Conservation (phyloP, 2,113 vertebrate species). For the Xenus cinereus region DNA sequence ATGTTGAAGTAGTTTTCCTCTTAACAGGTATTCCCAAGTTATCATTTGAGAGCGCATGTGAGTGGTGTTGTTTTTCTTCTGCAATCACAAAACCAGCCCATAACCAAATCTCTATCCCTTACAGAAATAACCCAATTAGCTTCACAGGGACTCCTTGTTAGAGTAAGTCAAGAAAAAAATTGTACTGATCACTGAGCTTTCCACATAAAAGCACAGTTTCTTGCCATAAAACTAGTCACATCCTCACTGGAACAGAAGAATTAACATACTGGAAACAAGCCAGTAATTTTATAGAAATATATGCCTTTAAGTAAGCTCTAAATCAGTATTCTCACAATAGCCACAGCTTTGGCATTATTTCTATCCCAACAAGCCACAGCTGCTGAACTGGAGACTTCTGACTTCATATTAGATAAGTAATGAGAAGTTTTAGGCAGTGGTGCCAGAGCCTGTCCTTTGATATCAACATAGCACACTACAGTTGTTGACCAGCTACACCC, state of each 20-base stretch:
- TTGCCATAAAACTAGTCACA: slow-evolving; percentile 23
- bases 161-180: not conserved
- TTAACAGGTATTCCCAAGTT: not conserved
- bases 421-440: not conserved
- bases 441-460: slow-evolving; percentile 13
- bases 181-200: not conserved
- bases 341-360: not conserved
- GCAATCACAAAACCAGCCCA: not conserved
- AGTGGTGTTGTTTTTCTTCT: not conserved
- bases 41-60: not conserved
- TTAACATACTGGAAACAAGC: slow-evolving; percentile 34
- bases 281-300: slow-evolving; percentile 20
- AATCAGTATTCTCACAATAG: not conserved
- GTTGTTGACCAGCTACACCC: not conserved
- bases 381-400: slow-evolving; percentile 19
- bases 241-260: slow-evolving; percentile 27
- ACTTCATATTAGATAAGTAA: slow-evolving; percentile 18
- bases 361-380: slow-evolving; percentile 29
- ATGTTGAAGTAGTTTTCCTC: not conserved
- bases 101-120: not conserved
- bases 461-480: not conserved
- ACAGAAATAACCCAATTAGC: not conserved
- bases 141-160: not conserved
- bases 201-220: slow-evolving; percentile 11
- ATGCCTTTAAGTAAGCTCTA: slow-evolving; percentile 1